These are phyloP conservation scores for Epinotia nisella DNA, from an alignment of 2,888 invertebrate genomes.

Conservation along the genomic window DNA sequence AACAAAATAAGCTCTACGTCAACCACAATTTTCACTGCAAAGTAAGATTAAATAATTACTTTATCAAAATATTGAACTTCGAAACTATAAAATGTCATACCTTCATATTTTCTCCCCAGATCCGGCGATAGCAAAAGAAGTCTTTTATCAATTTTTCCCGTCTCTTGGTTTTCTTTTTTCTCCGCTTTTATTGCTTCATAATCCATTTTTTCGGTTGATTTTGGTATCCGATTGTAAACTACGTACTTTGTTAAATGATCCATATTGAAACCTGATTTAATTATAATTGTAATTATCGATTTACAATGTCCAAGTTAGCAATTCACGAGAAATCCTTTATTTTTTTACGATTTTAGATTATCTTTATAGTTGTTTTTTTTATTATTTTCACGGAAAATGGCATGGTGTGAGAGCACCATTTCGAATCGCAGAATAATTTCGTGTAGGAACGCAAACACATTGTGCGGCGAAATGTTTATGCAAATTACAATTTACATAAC, in stretches of 20 bases:
- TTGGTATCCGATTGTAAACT: slow-evolving; percentile 76
- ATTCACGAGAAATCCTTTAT: not conserved
- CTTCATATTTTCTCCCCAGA: slow-evolving; percentile 64
- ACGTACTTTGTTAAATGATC: slow-evolving; percentile 73
- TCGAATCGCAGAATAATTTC: slow-evolving; percentile 55
- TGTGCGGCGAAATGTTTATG: slow-evolving; percentile 64
- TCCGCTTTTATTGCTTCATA: slow-evolving; percentile 67
- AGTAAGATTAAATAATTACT: not conserved
- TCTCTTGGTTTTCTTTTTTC: slow-evolving; percentile 58
- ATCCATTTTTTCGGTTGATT: slow-evolving; percentile 65
- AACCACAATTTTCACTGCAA: not conserved
- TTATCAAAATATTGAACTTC: not conserved
- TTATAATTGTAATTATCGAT: not conserved
- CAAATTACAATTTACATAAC: slow-evolving; percentile 65
- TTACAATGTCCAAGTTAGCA: not conserved
- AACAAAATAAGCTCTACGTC: not conserved
- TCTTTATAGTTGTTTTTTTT: slow-evolving; percentile 17
- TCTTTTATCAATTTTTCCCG: slow-evolving; percentile 65
- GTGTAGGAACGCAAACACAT: slow-evolving; percentile 46
- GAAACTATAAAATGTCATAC: slow-evolving; percentile 57
- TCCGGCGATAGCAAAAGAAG: slow-evolving; percentile 72
- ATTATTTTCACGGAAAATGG: slow-evolving; percentile 47
- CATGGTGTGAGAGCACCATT: slow-evolving; percentile 52
- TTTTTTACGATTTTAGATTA: not conserved
- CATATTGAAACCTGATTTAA: slow-evolving; percentile 53